A percentile compares a stretch with the other conserved stretches of the same genome.
Conservation (phyloP, 2,113 vertebrate species). For the Salvelinus namaycush region DNA sequence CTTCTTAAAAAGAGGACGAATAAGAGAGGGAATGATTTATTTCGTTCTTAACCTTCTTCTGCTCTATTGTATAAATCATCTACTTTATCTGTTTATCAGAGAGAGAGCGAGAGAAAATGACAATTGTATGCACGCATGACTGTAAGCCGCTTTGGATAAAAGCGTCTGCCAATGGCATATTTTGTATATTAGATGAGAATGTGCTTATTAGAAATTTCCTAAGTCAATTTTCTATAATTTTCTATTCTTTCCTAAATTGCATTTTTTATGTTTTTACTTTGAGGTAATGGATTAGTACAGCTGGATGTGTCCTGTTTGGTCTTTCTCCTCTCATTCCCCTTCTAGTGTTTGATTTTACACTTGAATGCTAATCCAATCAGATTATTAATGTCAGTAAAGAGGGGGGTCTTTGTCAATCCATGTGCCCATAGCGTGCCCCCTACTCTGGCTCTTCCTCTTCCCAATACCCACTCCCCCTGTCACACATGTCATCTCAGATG, state of each 20-base stretch:
- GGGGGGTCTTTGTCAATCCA: conserved; percentile 51
- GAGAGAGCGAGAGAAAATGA: neutral
- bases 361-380: conserved; percentile 69
- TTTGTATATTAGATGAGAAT: neutral
- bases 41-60: too few species aligned
- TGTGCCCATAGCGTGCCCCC: conserved; percentile 69
- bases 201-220: neutral
- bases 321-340: conserved; percentile 5
- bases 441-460: conserved; percentile 62
- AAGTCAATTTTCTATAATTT: neutral
- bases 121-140: neutral
- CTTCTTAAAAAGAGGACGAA: neutral
- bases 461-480: conserved; percentile 67
- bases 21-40: too few species aligned
- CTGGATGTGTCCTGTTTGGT: conserved; percentile 13
- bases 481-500: conserved; percentile 57
- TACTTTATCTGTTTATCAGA: neutral
- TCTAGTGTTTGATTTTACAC: conserved; percentile 72
- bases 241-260: neutral
- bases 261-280: neutral
- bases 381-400: conserved; percentile 74
- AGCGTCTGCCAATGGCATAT: neutral
- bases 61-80: neutral
- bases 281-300: conserved; percentile 10
- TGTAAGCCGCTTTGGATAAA: too few species aligned